Percentiles rank a stretch among this genome's conserved stretches.
Conservation (phyloP, 2,797 vertebrate genomes). For the Muscicapa striata region DNA sequence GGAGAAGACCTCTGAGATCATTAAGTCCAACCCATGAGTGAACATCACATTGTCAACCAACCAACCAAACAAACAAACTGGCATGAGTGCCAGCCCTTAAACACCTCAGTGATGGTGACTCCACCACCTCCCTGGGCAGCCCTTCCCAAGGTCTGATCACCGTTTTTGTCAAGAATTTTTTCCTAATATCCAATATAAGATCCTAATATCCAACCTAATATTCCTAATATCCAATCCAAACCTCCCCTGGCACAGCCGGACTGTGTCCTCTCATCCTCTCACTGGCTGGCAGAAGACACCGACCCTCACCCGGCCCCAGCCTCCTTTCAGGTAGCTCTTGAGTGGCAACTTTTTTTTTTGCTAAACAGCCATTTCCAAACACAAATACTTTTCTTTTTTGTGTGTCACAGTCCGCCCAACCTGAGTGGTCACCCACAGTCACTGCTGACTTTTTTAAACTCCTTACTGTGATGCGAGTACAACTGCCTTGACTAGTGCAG, state of each 20-base stretch:
- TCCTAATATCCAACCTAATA: no score
- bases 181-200: no score
- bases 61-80: background rate
- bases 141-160: background rate
- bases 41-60: background rate
- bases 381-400: rapidly evolving
- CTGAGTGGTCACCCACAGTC: no score
- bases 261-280: no score
- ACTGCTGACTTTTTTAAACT: background rate
- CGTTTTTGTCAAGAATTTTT: background rate
- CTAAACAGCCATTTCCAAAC: background rate
- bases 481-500: rapidly evolving
- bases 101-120: background rate
- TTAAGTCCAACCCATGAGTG: background rate
- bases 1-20: background rate
- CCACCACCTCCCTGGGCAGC: no score
- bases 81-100: background rate
- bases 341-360: background rate
- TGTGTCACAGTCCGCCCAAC: background rate
- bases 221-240: background rate
- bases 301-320: background rate
- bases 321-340: background rate
- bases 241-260: background rate
- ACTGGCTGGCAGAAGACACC: no score
- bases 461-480: rapidly evolving